Conservation (phyloP, 1,140 invertebrate species). For the Subanguina moxae region DNA sequence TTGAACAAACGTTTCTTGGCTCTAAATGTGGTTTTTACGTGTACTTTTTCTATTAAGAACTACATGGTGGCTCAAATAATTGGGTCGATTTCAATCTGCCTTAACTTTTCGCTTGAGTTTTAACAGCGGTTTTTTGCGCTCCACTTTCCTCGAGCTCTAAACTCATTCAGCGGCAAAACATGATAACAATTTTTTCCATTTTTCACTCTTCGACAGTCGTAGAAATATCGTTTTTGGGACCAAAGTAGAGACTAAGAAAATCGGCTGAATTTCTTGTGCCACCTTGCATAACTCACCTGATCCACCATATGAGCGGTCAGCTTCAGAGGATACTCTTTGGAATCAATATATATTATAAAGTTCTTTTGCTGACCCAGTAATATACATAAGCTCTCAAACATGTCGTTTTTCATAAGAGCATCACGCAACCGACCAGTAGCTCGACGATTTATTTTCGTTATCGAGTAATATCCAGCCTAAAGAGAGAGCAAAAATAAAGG, state of each 20-base stretch:
- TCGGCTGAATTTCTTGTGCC: no score
- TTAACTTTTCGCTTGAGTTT: no score
- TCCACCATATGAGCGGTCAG: constrained; percentile 66
- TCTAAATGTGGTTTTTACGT: constrained; percentile 66
- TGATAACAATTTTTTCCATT: no score
- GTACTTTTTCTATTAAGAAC: constrained; percentile 21
- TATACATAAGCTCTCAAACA: constrained; percentile 85
- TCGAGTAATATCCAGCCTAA: constrained; percentile 90
- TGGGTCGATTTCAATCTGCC: not conserved
- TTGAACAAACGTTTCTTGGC: constrained; percentile 95
- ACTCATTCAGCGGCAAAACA: no score
- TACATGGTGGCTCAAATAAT: not conserved
- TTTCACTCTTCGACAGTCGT: no score
- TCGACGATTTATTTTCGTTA: constrained; percentile 92
- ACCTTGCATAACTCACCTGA: constrained; percentile 61
- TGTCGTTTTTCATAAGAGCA: constrained; percentile 80
- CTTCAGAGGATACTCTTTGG: constrained; percentile 83
- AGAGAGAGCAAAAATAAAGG: constrained; percentile 14
- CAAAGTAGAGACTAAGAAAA: no score
- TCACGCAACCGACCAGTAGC: constrained; percentile 92
- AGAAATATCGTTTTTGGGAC: no score
- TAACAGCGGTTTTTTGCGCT: no score
- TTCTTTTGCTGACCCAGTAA: constrained; percentile 93
- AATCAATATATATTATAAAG: constrained; percentile 82
- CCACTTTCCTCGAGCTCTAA: no score